Percentiles rank a stretch among this genome's conserved stretches.
These are phyloP conservation scores for Mareca penelope DNA, from an alignment of 2,797 vertebrate species.

Conservation along the genomic window DNA sequence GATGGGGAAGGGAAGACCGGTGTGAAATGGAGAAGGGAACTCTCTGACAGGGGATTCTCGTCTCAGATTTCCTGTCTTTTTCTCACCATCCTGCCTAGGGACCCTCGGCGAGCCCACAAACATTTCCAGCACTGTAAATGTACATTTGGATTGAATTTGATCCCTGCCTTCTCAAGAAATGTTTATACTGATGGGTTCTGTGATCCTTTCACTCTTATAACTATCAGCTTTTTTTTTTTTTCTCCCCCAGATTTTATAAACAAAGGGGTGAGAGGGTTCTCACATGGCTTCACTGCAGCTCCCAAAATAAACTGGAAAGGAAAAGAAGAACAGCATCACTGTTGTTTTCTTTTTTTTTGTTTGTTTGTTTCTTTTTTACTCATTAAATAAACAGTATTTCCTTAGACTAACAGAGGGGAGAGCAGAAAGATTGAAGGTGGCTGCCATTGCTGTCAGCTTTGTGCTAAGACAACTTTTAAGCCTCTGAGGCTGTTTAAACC, in stretches of 20 bases:
- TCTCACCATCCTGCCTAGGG: accelerated
- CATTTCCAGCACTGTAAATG: neutral
- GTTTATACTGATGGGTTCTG: neutral
- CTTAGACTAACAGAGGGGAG: neutral
- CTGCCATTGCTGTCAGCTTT: neutral
- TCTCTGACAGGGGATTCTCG: neutral
- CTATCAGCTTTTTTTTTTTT: neutral
- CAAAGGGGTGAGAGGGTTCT: neutral
- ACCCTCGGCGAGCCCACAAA: neutral
- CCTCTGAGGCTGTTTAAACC: neutral
- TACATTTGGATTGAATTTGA: accelerated
- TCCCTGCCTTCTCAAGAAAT: neutral
- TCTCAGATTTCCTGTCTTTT: neutral
- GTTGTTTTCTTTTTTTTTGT: neutral
- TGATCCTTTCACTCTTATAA: neutral
- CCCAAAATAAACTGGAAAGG: neutral
- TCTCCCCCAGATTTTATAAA: neutral
- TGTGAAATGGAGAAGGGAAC: conserved; percentile 55
- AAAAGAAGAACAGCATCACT: neutral
- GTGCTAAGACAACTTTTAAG: neutral
- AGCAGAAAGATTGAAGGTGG: neutral
- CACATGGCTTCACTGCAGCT: neutral
- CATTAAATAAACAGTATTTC: neutral
- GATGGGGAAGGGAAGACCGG: neutral
- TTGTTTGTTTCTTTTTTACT: neutral